Evolutionary conservation across 2,113 vertebrate species (phyloP).

Genomic region (Willisornis vidua): DNA sequence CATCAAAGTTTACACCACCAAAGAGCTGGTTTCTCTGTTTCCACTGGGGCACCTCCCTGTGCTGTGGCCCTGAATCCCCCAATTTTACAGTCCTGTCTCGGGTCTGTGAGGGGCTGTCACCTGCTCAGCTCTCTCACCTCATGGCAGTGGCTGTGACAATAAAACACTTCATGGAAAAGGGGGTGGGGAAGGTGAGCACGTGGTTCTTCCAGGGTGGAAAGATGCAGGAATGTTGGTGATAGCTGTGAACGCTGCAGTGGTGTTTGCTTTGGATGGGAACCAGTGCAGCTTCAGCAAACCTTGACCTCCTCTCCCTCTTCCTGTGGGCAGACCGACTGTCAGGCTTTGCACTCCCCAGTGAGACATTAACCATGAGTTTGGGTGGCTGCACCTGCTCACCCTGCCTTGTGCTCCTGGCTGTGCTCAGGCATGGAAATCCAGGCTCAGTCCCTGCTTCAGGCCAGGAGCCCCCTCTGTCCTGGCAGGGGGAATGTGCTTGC

Average conservation of each 20-base stretch:
- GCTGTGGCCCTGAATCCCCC: background rate
- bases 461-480: background rate
- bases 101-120: background rate
- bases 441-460: background rate
- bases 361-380: fast-evolving
- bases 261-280: constrained; percentile 49
- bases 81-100: background rate
- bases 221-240: constrained; percentile 41
- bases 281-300: constrained; percentile 10
- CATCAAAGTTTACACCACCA: background rate
- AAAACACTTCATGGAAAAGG: background rate
- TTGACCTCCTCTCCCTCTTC: constrained; percentile 13
- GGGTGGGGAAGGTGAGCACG: fast-evolving
- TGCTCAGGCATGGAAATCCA: background rate
- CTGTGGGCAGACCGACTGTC: background rate
- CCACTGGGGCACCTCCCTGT: background rate
- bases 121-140: background rate
- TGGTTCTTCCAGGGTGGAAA: background rate
- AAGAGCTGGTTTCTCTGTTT: background rate
- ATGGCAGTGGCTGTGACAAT: background rate
- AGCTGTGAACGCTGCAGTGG: background rate
- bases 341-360: background rate
- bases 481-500: fast-evolving
- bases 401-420: background rate
- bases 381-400: background rate